Evolutionary conservation across 2,888 invertebrate genomes (phyloP), one percentile per base, ranked within the genome.

Genomic region (Ichneumon xanthorius): DNA sequence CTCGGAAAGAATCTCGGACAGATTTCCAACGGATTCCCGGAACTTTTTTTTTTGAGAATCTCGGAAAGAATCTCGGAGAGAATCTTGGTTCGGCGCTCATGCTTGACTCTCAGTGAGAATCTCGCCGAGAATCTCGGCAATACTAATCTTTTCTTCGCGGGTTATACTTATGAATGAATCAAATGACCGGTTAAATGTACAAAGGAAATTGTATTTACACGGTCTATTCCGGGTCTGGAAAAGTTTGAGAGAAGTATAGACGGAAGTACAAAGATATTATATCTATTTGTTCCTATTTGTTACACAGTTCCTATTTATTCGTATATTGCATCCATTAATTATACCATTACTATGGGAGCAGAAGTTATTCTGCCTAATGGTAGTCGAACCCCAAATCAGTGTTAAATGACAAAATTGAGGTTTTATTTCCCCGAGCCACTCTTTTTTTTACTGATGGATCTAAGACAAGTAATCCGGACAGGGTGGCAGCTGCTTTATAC

Each of bases 361-460:
- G 48, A 68, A 68, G 19, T 48, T 26, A 68, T n/a, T 4, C 1
- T 2, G n/a, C n/a, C n/a, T 0, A 22, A 45, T 7, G 37, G 0
- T 48, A 3, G 45, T 1, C 4, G 2, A 68, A 7, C 9, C 3
- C 40, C 19, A 22, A 68, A 68, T 1, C n/a, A 19, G n/a, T 4
- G 68, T 48, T 48, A 4, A 45, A 22, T 7, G 26, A 16, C 22
- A 45, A 22, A 14, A 30, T 70, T 5, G 1, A 30, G n/a, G 22
- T 9, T 4, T 4, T 9, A 11, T 53, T 50, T 9, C 53, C 70
- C 5, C 26, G 50, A 14, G 6, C 71, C 6, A 55, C 53, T 0
- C 30, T 71, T 11, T 14, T 71, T n/a, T 71, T 55, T 33, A 71
- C 71, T 4, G 71, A 71, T 37, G 71, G 71, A 0, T 55, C 53